Percentiles rank a stretch among this genome's conserved stretches.
Conservation (phyloP, 2,113 vertebrate species). For the Neodontobutis hainanensis region DNA sequence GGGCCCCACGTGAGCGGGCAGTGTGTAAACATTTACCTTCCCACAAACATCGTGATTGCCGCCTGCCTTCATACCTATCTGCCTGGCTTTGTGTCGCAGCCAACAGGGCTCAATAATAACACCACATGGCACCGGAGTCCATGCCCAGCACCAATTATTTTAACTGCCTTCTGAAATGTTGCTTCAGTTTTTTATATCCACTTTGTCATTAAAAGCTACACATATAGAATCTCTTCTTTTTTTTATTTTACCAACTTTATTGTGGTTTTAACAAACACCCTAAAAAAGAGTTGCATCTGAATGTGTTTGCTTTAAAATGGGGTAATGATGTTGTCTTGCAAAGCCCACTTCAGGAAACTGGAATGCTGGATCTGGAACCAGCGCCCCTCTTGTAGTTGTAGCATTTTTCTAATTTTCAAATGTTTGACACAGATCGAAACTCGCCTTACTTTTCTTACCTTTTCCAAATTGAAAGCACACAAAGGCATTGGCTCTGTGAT, state of each 20-base stretch:
- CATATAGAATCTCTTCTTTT: constrained; percentile 9
- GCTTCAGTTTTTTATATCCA: constrained; percentile 21
- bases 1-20: constrained; percentile 87
- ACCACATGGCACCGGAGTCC: constrained; percentile 58
- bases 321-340: too few species aligned
- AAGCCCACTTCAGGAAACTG: too few species aligned
- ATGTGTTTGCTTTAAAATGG: not conserved
- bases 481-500: too few species aligned
- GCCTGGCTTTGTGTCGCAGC: constrained; percentile 60
- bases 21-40: constrained; percentile 79
- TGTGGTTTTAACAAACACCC: not conserved
- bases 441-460: too few species aligned
- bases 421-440: too few species aligned
- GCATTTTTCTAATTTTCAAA: too few species aligned
- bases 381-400: too few species aligned
- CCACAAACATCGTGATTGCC: constrained; percentile 53
- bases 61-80: constrained; percentile 54
- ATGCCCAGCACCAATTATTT: constrained; percentile 65
- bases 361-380: too few species aligned
- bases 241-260: not conserved
- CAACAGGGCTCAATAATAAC: constrained; percentile 60
- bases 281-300: not conserved
- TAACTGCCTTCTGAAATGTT: constrained; percentile 60
- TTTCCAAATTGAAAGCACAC: too few species aligned
- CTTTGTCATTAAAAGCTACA: constrained; percentile 30